Percentiles rank a stretch among this genome's conserved stretches.
Evolutionary conservation across 2,888 invertebrate species (phyloP).

Genomic region (Brassicogethes aeneus): DNA sequence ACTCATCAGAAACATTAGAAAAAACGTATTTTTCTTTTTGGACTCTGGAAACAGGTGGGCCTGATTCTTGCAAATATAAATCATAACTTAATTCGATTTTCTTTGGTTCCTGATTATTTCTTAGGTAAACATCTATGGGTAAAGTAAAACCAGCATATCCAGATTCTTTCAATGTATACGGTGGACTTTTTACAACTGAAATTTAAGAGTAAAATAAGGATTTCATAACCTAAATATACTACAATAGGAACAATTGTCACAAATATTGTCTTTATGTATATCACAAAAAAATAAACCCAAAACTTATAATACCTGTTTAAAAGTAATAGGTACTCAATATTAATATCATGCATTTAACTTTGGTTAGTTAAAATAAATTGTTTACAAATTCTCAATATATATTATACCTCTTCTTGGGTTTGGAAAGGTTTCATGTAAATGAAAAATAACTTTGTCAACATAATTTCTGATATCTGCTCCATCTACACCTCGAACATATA

Average conservation of each 20-base stretch:
- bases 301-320: too few relatives aligned
- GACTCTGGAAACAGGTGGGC: slow-evolving; percentile 59
- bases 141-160: slow-evolving; percentile 92
- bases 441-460: slow-evolving; percentile 87
- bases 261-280: too few relatives aligned
- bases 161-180: slow-evolving; percentile 83
- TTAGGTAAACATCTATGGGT: slow-evolving; percentile 82
- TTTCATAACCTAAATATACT: neutral
- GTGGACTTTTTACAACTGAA: slow-evolving; percentile 84
- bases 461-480: slow-evolving; percentile 81
- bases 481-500: slow-evolving; percentile 84
- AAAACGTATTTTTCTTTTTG: slow-evolving; percentile 80
- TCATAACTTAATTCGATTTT: slow-evolving; percentile 79
- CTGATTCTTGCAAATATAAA: slow-evolving; percentile 68
- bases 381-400: too few relatives aligned
- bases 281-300: too few relatives aligned
- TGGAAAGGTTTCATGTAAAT: slow-evolving; percentile 85
- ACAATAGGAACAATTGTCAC: too few relatives aligned
- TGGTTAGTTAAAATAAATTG: too few relatives aligned
- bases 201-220: slow-evolving; percentile 22
- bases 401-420: slow-evolving; percentile 78
- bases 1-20: slow-evolving; percentile 80
- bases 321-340: too few relatives aligned
- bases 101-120: slow-evolving; percentile 84
- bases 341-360: too few relatives aligned